A percentile compares a stretch with the other conserved stretches of the same genome.
These are phyloP conservation scores for Drosophila athabasca DNA, from an alignment of 1,140 invertebrate species.

Conservation along the genomic window DNA sequence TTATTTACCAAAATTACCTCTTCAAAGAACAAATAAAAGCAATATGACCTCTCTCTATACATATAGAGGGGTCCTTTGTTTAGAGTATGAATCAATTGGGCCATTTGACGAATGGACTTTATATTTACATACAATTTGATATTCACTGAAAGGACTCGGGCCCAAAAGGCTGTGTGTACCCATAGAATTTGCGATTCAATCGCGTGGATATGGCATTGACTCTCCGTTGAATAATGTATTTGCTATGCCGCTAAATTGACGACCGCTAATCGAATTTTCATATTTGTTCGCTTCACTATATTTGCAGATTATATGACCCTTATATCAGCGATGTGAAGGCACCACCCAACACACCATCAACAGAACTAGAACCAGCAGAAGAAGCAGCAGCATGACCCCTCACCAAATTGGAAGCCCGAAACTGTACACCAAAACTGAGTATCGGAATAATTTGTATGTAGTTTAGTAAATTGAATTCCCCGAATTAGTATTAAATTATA, in stretches of 20 bases:
- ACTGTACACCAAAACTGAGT: conserved; percentile 46
- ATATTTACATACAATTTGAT: conserved; percentile 21
- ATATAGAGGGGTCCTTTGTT: not conserved
- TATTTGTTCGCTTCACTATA: conserved; percentile 53
- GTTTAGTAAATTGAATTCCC: conserved; percentile 31
- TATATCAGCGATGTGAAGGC: conserved; percentile 60
- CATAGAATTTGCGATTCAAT: conserved; percentile 12
- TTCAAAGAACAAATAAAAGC: too few species aligned
- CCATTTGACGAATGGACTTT: conserved; percentile 26
- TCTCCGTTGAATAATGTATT: conserved; percentile 42
- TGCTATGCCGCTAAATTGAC: conserved; percentile 19
- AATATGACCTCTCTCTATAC: not conserved
- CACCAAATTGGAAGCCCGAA: conserved; percentile 25
- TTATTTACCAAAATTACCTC: too few species aligned
- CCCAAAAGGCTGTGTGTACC: not conserved
- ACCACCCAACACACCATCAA: conserved; percentile 3
- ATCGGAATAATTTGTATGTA: conserved; percentile 68
- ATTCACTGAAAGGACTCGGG: conserved; percentile 24
- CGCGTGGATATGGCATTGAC: conserved; percentile 16
- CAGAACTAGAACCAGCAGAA: conserved; percentile 16
- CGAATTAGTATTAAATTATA: conserved; percentile 39
- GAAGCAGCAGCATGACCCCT: conserved; percentile 1
- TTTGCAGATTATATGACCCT: conserved; percentile 76
- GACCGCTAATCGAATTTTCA: conserved; percentile 76
- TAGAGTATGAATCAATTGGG: not conserved